A percentile compares a stretch with the other conserved stretches of the same genome.
These are phyloP conservation scores for Enteromius paludinosus DNA, from an alignment of 2,797 vertebrate species.

Conservation along the genomic window DNA sequence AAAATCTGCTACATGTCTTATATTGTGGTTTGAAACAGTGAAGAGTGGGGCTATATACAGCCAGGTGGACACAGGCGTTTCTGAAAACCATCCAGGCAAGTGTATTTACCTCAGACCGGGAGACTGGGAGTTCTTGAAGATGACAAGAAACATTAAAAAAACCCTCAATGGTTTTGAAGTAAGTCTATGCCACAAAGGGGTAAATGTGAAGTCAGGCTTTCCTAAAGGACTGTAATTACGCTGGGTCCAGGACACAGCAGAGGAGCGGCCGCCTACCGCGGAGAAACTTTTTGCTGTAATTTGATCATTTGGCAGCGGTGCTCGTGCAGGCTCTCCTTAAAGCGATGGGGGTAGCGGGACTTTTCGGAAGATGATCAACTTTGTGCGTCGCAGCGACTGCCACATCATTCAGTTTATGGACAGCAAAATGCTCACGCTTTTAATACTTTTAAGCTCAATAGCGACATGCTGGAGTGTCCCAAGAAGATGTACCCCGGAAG, in stretches of 20 bases:
- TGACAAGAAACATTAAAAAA: not conserved
- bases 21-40: not conserved
- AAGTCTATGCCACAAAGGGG: not conserved
- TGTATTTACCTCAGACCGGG: not conserved
- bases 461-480: conserved; percentile 66
- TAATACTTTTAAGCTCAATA: conserved; percentile 69
- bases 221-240: conserved; percentile 20
- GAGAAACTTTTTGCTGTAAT: conserved; percentile 57
- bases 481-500: conserved; percentile 74
- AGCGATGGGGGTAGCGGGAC: conserved; percentile 50
- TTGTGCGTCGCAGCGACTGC: conserved; percentile 60
- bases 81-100: not conserved
- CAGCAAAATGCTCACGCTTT: conserved; percentile 68
- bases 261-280: conserved; percentile 19
- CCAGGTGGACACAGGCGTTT: not conserved
- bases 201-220: conserved; percentile 15
- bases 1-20: not conserved
- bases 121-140: not conserved
- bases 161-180: not conserved
- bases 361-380: conserved; percentile 68
- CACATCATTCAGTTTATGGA: conserved; percentile 72
- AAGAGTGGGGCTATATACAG: not conserved
- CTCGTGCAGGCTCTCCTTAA: conserved; percentile 34
- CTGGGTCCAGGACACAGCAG: not conserved
- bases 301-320: conserved; percentile 60